Percentiles rank a stretch among this genome's conserved stretches.
These are phyloP conservation scores for Alexandromys fortis DNA, from an alignment of 2,113 vertebrate species.

Conservation along the genomic window DNA sequence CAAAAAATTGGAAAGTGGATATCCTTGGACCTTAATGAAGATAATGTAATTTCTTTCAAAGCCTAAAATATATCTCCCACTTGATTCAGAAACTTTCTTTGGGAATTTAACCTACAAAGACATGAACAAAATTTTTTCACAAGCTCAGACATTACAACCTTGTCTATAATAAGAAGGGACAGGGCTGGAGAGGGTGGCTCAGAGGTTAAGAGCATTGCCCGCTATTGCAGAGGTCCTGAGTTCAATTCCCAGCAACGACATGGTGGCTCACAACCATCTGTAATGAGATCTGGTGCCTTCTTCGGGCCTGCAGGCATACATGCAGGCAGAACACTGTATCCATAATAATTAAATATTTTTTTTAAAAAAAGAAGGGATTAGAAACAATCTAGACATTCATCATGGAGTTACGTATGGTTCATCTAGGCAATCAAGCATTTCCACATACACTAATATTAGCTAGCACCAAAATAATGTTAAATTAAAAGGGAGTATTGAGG, in stretches of 20 bases:
- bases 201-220: too few species aligned
- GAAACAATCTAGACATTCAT: conserved; percentile 26
- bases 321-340: too few species aligned
- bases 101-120: conserved; percentile 1
- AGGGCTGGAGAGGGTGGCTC: too few species aligned
- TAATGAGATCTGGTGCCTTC: too few species aligned
- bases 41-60: conserved; percentile 54
- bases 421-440: conserved; percentile 36
- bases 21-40: neutral
- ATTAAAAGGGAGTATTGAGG: neutral
- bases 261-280: too few species aligned
- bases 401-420: conserved; percentile 11
- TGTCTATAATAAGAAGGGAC: conserved; percentile 15
- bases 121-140: neutral
- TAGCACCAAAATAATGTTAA: conserved; percentile 47
- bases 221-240: too few species aligned
- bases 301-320: too few species aligned
- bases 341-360: too few species aligned
- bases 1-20: neutral
- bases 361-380: neutral
- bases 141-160: neutral
- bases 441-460: neutral
- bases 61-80: neutral
- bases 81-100: conserved; percentile 16
- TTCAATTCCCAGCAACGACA: too few species aligned